Base-by-base conservation (phyloP, 1,140 invertebrate species). In the Sycophaga agraensis region DNA sequence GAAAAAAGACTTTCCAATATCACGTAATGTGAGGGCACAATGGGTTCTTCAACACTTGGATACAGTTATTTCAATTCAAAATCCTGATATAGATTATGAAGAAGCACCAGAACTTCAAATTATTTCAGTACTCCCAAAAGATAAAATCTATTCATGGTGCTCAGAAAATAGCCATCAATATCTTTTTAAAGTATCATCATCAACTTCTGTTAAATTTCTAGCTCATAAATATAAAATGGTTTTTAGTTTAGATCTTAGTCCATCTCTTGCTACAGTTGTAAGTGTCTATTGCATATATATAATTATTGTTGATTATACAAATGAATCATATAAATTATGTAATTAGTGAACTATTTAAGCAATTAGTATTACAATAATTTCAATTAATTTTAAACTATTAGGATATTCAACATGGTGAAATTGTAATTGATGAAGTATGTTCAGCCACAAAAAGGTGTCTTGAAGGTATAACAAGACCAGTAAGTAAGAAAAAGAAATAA, bases 211-310 rank as follows among this genome's bases (percentile, higher is more conserved):
- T 43, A 77, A 82, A 68, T 84, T 79, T 77, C 82, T 81, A 66
- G 84, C 72, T 54, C 85, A 75, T 68, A 84, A 84, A 57, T 91
- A 92, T 71, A 76, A 87, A 59, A 83, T 91, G 63, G 89, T 89
- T 21, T 91, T 90, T 77, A 89, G 90, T 70, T 79, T 94, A 49
- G 91, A 94, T 77, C 82, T 93, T 63, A 92, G 90, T 78, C 90
- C 91, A 17, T 93, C 91, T 3, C 82, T 88, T 59, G 85, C 89
- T 26, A 84, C 88, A 68, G 87, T 92, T 46, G 88, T 80, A 66
- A 76, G 72, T 87, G 53, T 51, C 34, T 19, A 26, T 26, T 21
- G 4, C 8, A 26, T n/a, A n/a, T n/a, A n/a, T n/a, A n/a, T n/a
- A n/a, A n/a, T n/a, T n/a, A n/a, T n/a, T n/a, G n/a, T n/a, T n/a